A percentile compares a stretch with the other conserved stretches of the same genome.
Evolutionary conservation across 2,113 vertebrate genomes (phyloP).

Genomic region (Lipotes vexillifer): DNA sequence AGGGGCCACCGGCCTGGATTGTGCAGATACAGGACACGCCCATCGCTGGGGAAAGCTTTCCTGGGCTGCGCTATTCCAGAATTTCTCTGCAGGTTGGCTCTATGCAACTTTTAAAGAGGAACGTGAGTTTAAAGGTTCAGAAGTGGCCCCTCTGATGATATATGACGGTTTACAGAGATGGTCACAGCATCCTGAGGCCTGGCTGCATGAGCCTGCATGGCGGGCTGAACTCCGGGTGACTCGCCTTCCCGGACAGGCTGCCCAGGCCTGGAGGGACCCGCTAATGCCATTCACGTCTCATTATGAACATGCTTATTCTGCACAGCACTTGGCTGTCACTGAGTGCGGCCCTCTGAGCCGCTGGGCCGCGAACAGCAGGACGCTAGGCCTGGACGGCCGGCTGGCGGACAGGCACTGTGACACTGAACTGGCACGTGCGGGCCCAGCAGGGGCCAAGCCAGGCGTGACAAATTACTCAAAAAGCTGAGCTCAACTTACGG

Average conservation of each 20-base stretch:
- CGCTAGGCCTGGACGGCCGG: slow-evolving; percentile 85
- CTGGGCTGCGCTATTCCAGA: not conserved
- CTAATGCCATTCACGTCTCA: slow-evolving; percentile 88
- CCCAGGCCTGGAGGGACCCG: slow-evolving; percentile 83
- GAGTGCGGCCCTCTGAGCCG: slow-evolving; percentile 79
- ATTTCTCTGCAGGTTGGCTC: slow-evolving; percentile 36
- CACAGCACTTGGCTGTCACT: slow-evolving; percentile 85
- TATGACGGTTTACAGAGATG: not conserved
- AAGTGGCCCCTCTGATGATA: slow-evolving; percentile 52
- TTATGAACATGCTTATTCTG: slow-evolving; percentile 85
- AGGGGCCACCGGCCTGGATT: not conserved
- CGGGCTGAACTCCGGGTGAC: slow-evolving; percentile 82
- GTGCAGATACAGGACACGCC: not conserved
- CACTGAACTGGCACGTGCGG: slow-evolving; percentile 93
- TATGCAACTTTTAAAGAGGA: slow-evolving; percentile 46
- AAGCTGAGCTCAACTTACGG: slow-evolving; percentile 86
- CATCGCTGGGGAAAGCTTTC: rapidly evolving
- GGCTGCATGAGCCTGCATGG: slow-evolving; percentile 41
- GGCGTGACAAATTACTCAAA: slow-evolving; percentile 97
- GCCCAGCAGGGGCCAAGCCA: slow-evolving; percentile 90
- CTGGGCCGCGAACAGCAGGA: slow-evolving; percentile 84
- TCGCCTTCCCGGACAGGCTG: slow-evolving; percentile 86
- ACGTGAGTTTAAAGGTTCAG: slow-evolving; percentile 33
- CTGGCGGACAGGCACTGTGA: slow-evolving; percentile 86
- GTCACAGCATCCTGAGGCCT: slow-evolving; percentile 23